A percentile compares a stretch with the other conserved stretches of the same genome.
phyloP scores from a whole-genome alignment of 2,888 invertebrate species.

The Dromius quadrimaculatus region DNA sequence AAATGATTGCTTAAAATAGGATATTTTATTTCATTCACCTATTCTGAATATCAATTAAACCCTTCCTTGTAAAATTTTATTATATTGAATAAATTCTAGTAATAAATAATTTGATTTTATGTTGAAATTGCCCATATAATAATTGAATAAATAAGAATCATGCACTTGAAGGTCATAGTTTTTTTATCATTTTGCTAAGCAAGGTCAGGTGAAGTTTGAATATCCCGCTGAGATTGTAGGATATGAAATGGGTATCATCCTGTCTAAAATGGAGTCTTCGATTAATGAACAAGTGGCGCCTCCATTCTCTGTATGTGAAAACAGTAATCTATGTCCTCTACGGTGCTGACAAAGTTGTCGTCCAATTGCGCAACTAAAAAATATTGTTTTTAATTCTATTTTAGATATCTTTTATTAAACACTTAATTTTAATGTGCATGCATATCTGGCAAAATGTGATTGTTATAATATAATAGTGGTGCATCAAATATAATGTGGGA shows the following conservation, averaged over 20 bases:
- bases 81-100: too few species aligned
- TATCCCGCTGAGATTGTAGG: conserved; percentile 26
- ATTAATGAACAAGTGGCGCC: background rate
- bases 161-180: too few species aligned
- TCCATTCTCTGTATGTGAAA: background rate
- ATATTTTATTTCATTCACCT: conserved; percentile 20
- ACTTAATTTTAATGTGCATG: conserved; percentile 5
- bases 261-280: conserved; percentile 31
- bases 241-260: conserved; percentile 26
- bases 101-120: too few species aligned
- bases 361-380: conserved; percentile 47
- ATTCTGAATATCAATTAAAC: too few species aligned
- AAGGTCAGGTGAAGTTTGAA: conserved; percentile 5
- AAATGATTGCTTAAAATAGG: conserved; percentile 49
- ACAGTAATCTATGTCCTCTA: conserved; percentile 35
- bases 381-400: conserved; percentile 44
- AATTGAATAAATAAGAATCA: too few species aligned
- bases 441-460: background rate
- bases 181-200: too few species aligned
- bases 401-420: conserved; percentile 4
- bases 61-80: too few species aligned
- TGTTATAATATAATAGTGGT: conserved; percentile 14
- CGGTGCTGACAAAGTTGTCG: conserved; percentile 37
- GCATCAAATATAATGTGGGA: conserved; percentile 34
- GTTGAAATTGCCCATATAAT: too few species aligned